Base-by-base conservation (phyloP, 2,888 invertebrate genomes). In the Caradrina clavipalpis region DNA sequence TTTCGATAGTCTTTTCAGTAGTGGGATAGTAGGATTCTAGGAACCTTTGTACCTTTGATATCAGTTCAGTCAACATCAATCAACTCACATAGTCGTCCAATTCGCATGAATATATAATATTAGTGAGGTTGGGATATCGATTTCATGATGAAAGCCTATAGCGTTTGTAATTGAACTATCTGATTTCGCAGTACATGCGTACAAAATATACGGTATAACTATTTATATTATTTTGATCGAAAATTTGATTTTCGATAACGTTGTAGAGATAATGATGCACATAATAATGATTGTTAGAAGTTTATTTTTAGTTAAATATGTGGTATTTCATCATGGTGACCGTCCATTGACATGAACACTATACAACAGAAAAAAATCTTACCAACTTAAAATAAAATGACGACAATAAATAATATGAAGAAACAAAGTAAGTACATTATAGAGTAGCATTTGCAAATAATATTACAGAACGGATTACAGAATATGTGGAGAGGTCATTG, bases 401-500 rank as follows among this genome's bases (percentile, higher is more conserved):
- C n/a, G 15, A 42, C 26, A 68, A 17, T 26, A n/a, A 50, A 19
- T 22, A 19, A 47, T 45, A 45, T 31, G 3, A 61, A 78, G 31
- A 60, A 49, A 67, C 42, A 17, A 42, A 45, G 51, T 35, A 59
- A 56, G 21, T 49, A 50, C n/a, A 77, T 17, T 68, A 67, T 76
- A 65, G 81, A 82, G 78, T 81, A 78, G 78, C 80, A 78, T 76
- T 86, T 81, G 75, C 72, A 86, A 86, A 87, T 86, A 83, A 84
- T 78, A 93, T 90, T 90, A 88, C 26, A n/a, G n/a, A n/a, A 31
- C 4, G 31, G 87, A 83, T 93, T 91, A 89, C 89, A 86, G 90
- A 92, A 91, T 84, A 81, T 66, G 82, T 81, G 69, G 58, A 79
- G 86, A 85, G 92, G 91, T 93, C 92, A 91, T 87, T 86, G 92